Evolutionary conservation across 2,797 vertebrate genomes (phyloP).

Genomic region (Onychomys arenicola): DNA sequence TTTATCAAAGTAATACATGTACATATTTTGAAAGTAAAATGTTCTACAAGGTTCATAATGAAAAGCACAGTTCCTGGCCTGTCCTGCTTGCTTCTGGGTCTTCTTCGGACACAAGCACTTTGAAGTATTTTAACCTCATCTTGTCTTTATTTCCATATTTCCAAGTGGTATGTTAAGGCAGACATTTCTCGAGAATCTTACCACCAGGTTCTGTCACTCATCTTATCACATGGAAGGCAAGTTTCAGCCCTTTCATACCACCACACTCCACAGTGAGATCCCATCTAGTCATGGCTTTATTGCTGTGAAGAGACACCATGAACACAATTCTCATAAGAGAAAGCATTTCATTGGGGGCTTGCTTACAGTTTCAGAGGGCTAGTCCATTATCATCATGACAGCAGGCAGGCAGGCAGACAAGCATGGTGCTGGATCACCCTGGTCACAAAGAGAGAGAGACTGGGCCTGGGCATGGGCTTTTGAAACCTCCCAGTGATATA

Average conservation of each 20-base stretch:
- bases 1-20: conserved; percentile 80
- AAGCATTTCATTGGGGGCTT: neutral
- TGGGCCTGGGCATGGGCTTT: neutral
- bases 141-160: conserved; percentile 40
- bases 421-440: neutral
- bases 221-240: neutral
- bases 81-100: conserved; percentile 55
- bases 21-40: conserved; percentile 82
- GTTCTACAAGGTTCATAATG: conserved; percentile 79
- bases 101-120: conserved; percentile 56
- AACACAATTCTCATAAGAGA: neutral
- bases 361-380: neutral
- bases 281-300: neutral
- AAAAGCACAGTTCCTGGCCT: conserved; percentile 73
- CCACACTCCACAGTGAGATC: neutral
- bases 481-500: neutral
- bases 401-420: neutral
- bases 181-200: conserved; percentile 38
- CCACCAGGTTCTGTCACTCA: neutral
- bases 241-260: neutral
- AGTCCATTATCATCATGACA: neutral
- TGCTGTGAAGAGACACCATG: neutral
- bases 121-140: conserved; percentile 63
- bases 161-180: neutral
- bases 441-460: neutral